These are phyloP conservation scores for Plusia festucae DNA, from an alignment of 2,888 invertebrate genomes.

Conservation along the genomic window DNA sequence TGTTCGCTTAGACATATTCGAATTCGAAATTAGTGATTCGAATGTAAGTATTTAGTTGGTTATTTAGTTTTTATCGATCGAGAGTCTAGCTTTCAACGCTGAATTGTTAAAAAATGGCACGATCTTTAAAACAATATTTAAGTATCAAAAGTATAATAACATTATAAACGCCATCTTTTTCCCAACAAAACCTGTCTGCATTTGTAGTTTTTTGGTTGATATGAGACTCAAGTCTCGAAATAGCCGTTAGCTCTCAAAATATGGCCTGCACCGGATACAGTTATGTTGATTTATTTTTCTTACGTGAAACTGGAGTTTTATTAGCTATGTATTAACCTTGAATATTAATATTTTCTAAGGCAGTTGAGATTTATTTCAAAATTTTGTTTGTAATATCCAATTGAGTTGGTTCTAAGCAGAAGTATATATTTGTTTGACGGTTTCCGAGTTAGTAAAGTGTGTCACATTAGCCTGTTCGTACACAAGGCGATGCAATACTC, in stretches of 20 bases:
- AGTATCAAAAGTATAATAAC: not conserved
- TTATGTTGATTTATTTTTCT: constrained; percentile 45
- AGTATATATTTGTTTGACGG: too few relatives aligned
- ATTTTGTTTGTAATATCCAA: not conserved
- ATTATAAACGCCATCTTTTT: constrained; percentile 14
- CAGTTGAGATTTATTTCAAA: not conserved
- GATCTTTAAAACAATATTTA: not conserved
- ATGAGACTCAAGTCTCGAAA: constrained; percentile 29
- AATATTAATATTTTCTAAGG: constrained; percentile 5
- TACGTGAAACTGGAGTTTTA: constrained; percentile 31
- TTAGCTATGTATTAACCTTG: constrained; percentile 11
- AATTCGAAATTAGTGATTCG: too few relatives aligned
- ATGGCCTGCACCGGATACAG: constrained; percentile 36
- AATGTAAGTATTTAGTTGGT: too few relatives aligned
- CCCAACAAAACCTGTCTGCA: constrained; percentile 28
- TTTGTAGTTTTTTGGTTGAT: constrained; percentile 29
- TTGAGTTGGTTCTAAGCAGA: not conserved
- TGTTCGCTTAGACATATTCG: too few relatives aligned
- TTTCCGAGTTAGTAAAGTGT: too few relatives aligned
- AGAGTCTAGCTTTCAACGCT: too few relatives aligned
- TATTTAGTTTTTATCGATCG: too few relatives aligned
- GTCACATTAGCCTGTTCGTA: too few relatives aligned
- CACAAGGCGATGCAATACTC: too few relatives aligned
- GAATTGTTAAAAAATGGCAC: too few relatives aligned
- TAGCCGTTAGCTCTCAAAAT: constrained; percentile 41